Base-by-base conservation (phyloP, 1,140 invertebrate genomes). In the Scaptomyza pallida region DNA sequence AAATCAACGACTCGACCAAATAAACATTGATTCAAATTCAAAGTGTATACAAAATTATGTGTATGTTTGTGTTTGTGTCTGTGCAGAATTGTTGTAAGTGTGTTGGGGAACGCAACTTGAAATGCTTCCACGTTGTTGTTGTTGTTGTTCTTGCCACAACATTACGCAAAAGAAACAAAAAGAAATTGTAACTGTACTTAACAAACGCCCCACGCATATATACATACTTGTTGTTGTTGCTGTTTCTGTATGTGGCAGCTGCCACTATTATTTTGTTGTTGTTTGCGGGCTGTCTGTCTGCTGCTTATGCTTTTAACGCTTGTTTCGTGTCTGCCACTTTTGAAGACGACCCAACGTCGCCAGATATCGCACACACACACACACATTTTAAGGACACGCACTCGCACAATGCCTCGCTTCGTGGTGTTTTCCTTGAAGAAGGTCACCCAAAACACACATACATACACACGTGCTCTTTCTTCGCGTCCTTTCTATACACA, bases 381-480 rank as follows among this genome's bases (percentile, higher is more conserved):
- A 50, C 37, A 41, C 51, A n/a, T 37, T n/a, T 37, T 37, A 37
- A 37, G 33, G 15, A 47, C 48, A 33, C 57, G 33, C 59, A 70
- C 35, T 43, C 5, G 26, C 33, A 37, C 5, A 16, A 50, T 48
- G 75, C 48, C 59, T n/a, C n/a, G n/a, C n/a, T 69, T 72, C 62
- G 62, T 54, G 54, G 45, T 59, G 75, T 68, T 70, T 85, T 76
- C 80, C 81, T 85, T 86, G 77, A 74, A 86, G 77, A 85, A 85
- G 80, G 79, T 83, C 79, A 83, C 67, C 55, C 40, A 33, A n/a
- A 67, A 62, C 69, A 52, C 12, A 37, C 33, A 52, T 21, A 37
- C 33, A n/a, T 4, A 44, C 41, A 12, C 16, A 16, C 15, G 30
- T 26, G 10, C 12, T 26, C 5, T 15, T 16, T 12, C 23, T 47